Evolutionary conservation across 2,797 vertebrate species (phyloP), one percentile per base, ranked within the genome.

Genomic region (Acestrorhynchus altus): DNA sequence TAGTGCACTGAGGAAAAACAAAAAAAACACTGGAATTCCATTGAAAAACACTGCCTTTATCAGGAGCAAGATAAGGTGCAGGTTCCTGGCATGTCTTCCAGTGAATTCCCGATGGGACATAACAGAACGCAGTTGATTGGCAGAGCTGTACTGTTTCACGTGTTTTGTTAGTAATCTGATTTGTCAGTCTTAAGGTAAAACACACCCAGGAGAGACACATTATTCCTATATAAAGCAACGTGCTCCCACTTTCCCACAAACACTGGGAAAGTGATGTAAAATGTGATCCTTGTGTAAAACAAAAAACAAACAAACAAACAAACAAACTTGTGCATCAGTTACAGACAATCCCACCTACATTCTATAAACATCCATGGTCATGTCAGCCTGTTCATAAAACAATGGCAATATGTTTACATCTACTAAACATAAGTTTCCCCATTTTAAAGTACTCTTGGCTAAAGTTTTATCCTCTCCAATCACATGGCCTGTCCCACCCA

Each of bases 21-120:
- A n/a, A n/a, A n/a, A n/a, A n/a, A n/a, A n/a, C 83, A 87, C 6
- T 89, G 84, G 87, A 84, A 91, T 90, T 90, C 86, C 87, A 89
- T 75, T 84, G 81, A 81, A n/a, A 85, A 90, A 65, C 90, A 80
- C n/a, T 69, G 65, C 83, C 75, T 87, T 87, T 85, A 81, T 76
- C 74, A 35, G 31, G 8, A 89, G 88, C 89, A 90, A 69, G 76
- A 86, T 86, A 81, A 90, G 85, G 85, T 22, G 57, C 13, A 51
- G 5, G 20, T 49, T 71, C 24, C 65, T 47, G 49, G 18, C 74
- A 8, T 15, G 13, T 26, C 57, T 47, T 69, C 54, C 52, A 39
- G 52, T 57, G 31, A 72, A 42, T 22, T 51, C 67, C 67, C 67
- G 8, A 8, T 28, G 76, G 57, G 47, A 26, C 59, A 71, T 54